phyloP scores from a whole-genome alignment of 2,113 vertebrate species.

The Podilymbus podiceps region DNA sequence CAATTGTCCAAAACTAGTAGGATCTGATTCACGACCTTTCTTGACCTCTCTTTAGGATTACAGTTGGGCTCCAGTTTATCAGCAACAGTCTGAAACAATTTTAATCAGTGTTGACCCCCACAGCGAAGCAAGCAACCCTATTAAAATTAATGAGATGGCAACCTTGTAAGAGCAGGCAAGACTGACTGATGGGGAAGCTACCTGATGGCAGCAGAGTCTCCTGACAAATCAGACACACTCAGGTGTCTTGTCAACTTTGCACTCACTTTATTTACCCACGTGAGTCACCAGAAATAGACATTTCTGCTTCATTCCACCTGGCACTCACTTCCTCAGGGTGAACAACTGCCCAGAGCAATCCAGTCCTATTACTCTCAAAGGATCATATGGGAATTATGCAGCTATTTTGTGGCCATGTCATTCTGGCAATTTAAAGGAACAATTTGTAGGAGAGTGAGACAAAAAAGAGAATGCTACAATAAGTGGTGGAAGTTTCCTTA shows the following conservation, averaged over 20 bases:
- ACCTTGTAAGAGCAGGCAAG: background rate
- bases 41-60: slow-evolving; percentile 39
- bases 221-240: slow-evolving; percentile 7
- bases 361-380: background rate
- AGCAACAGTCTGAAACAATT: slow-evolving; percentile 25
- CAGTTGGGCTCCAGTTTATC: slow-evolving; percentile 11
- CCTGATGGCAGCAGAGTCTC: slow-evolving; percentile 22
- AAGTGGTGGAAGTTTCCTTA: background rate
- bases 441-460: background rate
- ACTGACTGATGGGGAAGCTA: slow-evolving; percentile 26
- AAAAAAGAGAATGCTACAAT: background rate
- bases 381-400: background rate
- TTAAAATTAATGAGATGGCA: slow-evolving; percentile 54
- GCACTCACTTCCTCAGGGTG: slow-evolving; percentile 42
- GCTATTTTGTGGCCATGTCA: background rate
- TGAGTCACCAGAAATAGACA: slow-evolving; percentile 21
- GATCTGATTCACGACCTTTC: background rate
- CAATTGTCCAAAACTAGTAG: background rate
- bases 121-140: background rate
- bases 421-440: background rate
- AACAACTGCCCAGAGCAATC: background rate
- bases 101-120: slow-evolving; percentile 26
- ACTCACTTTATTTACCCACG: slow-evolving; percentile 24
- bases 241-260: slow-evolving; percentile 35
- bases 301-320: slow-evolving; percentile 39